phyloP scores from a whole-genome alignment of 1,140 invertebrate species.

The Carposina sasakii region DNA sequence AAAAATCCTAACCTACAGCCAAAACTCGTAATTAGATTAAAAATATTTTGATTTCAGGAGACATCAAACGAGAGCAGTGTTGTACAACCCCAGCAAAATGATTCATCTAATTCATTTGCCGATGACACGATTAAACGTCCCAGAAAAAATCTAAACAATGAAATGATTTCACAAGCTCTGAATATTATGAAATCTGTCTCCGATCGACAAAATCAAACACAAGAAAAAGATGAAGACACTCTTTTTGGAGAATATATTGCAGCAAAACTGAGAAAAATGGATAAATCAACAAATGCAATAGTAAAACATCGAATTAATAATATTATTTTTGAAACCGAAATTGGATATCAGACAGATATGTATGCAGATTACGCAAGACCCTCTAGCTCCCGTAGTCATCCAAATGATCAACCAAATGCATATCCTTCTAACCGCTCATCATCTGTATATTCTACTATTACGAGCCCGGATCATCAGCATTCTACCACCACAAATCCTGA shows the following conservation, averaged over 20 bases:
- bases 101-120: slow-evolving; percentile 5
- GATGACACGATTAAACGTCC: slow-evolving; percentile 14
- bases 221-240: slow-evolving; percentile 20
- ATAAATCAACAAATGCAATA: slow-evolving; percentile 16
- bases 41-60: too few relatives aligned
- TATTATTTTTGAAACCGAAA: slow-evolving; percentile 24
- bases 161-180: slow-evolving; percentile 16
- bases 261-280: slow-evolving; percentile 18
- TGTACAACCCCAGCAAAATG: too few relatives aligned
- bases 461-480: too few relatives aligned
- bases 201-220: slow-evolving; percentile 16
- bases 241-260: slow-evolving; percentile 24
- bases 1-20: too few relatives aligned
- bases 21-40: too few relatives aligned
- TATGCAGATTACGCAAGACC: background rate
- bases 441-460: too few relatives aligned
- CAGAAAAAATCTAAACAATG: slow-evolving; percentile 13
- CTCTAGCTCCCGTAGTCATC: too few relatives aligned
- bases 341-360: background rate
- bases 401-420: too few relatives aligned
- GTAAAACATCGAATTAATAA: slow-evolving; percentile 24
- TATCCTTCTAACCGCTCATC: too few relatives aligned
- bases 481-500: too few relatives aligned
- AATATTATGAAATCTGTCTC: slow-evolving; percentile 19
- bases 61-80: too few relatives aligned